Conservation (phyloP, 2,113 vertebrate genomes). For the Naja naja region DNA sequence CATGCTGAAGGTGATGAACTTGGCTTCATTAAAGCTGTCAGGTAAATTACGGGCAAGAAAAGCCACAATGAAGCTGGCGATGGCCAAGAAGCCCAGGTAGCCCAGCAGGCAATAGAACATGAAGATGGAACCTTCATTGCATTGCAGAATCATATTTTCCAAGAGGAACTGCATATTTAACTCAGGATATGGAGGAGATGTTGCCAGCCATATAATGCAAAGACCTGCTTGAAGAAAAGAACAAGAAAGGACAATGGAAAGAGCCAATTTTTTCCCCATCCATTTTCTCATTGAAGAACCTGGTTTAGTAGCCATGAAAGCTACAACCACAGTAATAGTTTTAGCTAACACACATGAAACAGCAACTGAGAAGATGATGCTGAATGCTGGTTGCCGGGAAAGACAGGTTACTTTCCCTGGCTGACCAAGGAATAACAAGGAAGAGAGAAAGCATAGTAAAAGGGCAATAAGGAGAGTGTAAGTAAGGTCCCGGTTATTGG, state of each 20-base stretch:
- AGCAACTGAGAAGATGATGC: no score
- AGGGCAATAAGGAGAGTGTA: not conserved
- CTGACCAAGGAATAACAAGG: not conserved
- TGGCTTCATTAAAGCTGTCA: not conserved
- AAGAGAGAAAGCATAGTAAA: not conserved
- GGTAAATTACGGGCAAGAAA: not conserved
- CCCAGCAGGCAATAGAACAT: not conserved
- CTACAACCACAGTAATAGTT: no score
- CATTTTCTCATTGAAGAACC: not conserved
- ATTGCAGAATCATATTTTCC: not conserved
- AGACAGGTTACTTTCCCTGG: no score
- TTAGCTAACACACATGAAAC: no score
- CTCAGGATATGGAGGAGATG: not conserved
- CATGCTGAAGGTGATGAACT: not conserved
- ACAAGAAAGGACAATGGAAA: not conserved
- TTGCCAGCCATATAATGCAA: not conserved
- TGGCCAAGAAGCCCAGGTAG: not conserved
- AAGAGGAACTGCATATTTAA: not conserved
- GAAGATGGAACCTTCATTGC: not conserved
- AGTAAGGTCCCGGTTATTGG: not conserved
- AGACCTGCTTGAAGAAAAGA: not conserved
- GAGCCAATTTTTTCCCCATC: not conserved
- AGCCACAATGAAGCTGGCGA: not conserved
- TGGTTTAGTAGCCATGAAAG: no score
- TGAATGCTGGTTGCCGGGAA: no score